A percentile compares a stretch with the other conserved stretches of the same genome.
Conservation (phyloP, 2,888 invertebrate genomes). For the Heliconius hortense region DNA sequence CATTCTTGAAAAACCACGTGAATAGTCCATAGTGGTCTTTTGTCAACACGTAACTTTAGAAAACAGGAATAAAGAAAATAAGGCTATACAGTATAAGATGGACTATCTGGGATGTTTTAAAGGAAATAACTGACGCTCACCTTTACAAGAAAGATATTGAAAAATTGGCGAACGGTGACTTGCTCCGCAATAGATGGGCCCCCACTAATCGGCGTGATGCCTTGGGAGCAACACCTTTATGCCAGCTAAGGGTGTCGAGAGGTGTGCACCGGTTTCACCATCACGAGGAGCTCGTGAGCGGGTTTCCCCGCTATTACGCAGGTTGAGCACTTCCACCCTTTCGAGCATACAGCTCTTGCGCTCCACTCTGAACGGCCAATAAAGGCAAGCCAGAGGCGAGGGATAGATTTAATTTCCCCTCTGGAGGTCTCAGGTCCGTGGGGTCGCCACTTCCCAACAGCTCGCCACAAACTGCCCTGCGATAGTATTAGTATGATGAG, state of each 20-base stretch:
- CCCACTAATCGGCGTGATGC: neutral
- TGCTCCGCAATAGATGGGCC: neutral
- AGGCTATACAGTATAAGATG: neutral
- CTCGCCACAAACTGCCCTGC: constrained; percentile 8
- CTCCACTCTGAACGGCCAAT: neutral
- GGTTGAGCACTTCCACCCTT: constrained; percentile 4
- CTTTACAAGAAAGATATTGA: constrained; percentile 4
- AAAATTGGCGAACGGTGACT: neutral
- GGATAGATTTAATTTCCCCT: neutral
- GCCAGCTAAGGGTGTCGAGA: neutral
- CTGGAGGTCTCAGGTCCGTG: constrained; percentile 5
- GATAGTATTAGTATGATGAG: neutral
- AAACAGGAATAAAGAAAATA: neutral
- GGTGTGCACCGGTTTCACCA: constrained; percentile 6
- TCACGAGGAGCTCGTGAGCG: neutral
- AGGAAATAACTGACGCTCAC: neutral
- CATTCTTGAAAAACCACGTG: neutral
- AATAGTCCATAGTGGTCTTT: neutral
- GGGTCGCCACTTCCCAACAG: neutral
- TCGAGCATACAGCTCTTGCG: constrained; percentile 3
- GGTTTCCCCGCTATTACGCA: constrained; percentile 9
- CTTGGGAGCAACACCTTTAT: neutral
- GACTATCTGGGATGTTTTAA: neutral
- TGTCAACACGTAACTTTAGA: neutral
- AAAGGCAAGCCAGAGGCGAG: neutral